Conservation (phyloP, 2,113 vertebrate genomes). For the Xiphophorus couchianus region DNA sequence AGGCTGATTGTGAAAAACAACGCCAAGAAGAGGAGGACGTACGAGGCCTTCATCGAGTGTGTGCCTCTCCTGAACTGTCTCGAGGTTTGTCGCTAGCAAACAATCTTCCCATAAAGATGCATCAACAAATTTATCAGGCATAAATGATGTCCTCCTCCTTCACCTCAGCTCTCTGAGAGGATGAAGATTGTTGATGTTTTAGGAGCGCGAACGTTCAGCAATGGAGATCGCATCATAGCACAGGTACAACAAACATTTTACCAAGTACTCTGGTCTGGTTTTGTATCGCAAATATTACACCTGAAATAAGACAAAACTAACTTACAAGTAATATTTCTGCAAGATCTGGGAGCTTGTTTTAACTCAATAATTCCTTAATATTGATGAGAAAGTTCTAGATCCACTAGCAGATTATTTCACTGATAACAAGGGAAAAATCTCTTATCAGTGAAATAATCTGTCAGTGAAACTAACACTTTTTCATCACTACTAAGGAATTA, state of each 20-base stretch:
- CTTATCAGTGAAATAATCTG: too few relatives aligned
- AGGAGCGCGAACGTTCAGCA: conserved; percentile 87
- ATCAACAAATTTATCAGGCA: neutral
- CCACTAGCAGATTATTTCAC: too few relatives aligned
- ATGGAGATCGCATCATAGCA: conserved; percentile 87
- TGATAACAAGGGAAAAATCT: too few relatives aligned
- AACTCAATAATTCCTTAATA: too few relatives aligned
- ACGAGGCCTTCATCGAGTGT: conserved; percentile 93
- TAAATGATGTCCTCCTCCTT: neutral
- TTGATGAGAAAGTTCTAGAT: too few relatives aligned
- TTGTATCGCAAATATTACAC: too few relatives aligned
- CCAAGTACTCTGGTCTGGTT: too few relatives aligned
- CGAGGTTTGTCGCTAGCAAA: conserved; percentile 82
- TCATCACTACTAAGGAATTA: too few relatives aligned
- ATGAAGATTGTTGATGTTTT: conserved; percentile 98
- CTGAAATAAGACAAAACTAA: too few relatives aligned
- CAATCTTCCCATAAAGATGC: neutral
- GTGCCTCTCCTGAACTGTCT: conserved; percentile 92
- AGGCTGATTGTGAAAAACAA: conserved; percentile 96
- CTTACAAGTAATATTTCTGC: too few relatives aligned
- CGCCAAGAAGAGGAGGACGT: conserved; percentile 91
- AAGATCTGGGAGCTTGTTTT: too few relatives aligned
- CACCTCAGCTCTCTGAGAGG: conserved; percentile 85
- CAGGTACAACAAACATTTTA: conserved; percentile 79
- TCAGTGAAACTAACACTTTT: too few relatives aligned